A percentile compares a stretch with the other conserved stretches of the same genome.
These are phyloP conservation scores for Strigamia maritima DNA, from an alignment of 2,888 invertebrate species.

Conservation along the genomic window DNA sequence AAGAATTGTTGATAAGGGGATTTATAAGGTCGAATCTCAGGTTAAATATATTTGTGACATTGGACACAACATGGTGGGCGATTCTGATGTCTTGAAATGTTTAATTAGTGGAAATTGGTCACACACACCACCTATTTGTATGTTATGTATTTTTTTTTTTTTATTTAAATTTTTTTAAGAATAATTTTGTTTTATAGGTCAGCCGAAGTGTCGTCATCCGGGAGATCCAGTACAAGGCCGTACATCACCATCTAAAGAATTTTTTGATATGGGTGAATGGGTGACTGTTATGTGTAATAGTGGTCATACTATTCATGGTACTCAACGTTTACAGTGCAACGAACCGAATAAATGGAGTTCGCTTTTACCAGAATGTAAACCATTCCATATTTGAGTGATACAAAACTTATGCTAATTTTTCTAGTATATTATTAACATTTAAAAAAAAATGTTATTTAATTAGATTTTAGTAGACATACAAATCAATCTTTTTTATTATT, in stretches of 20 bases:
- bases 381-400: conserved; percentile 36
- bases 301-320: conserved; percentile 60
- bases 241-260: conserved; percentile 67
- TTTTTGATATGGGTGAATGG: conserved; percentile 70
- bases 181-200: conserved; percentile 61
- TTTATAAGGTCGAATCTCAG: conserved; percentile 74
- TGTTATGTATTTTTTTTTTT: conserved; percentile 46
- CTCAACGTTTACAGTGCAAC: conserved; percentile 63
- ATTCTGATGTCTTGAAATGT: conserved; percentile 73
- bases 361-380: conserved; percentile 62
- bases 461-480: too few species aligned
- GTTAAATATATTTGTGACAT: conserved; percentile 73
- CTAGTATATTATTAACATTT: too few species aligned
- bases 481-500: too few species aligned
- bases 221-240: conserved; percentile 69
- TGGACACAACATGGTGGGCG: conserved; percentile 68
- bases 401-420: too few species aligned
- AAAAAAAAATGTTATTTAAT: too few species aligned
- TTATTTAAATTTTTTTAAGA: too few species aligned
- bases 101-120: conserved; percentile 86
- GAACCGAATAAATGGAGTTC: conserved; percentile 68
- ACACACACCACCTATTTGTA: conserved; percentile 77
- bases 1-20: conserved; percentile 58
- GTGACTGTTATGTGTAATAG: conserved; percentile 67
- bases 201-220: conserved; percentile 68